A percentile compares a stretch with the other conserved stretches of the same genome.
Evolutionary conservation across 1,140 invertebrate species (phyloP).

Genomic region (Zaprionus camerounensis): DNA sequence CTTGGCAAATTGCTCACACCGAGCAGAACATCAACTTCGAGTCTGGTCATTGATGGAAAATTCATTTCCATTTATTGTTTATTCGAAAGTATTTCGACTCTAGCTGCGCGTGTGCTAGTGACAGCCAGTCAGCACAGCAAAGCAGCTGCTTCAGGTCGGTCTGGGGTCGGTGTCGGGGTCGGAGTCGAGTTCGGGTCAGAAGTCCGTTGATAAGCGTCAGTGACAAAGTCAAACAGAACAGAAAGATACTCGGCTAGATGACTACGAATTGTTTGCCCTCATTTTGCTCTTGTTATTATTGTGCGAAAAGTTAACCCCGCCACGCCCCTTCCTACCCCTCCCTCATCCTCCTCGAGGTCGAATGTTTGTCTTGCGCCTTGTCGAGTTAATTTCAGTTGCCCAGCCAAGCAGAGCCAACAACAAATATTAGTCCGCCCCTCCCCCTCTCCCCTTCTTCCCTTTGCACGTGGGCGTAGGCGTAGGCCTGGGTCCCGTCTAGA

Average conservation of each 20-base stretch:
- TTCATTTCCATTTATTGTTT: conserved; percentile 52
- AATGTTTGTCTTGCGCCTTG: conserved; percentile 27
- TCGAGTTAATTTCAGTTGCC: conserved; percentile 37
- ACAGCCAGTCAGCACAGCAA: conserved; percentile 37
- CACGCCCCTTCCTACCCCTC: neutral
- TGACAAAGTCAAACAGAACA: conserved; percentile 39
- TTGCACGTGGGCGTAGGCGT: too few species aligned
- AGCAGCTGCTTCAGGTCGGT: conserved; percentile 16
- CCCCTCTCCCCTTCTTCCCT: too few species aligned
- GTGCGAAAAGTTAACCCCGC: neutral
- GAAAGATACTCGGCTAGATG: conserved; percentile 14
- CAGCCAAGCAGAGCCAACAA: conserved; percentile 32
- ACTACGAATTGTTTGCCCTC: conserved; percentile 32
- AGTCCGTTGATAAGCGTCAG: conserved; percentile 9
- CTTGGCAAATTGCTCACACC: conserved; percentile 40
- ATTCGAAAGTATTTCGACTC: conserved; percentile 57
- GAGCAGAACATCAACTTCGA: neutral
- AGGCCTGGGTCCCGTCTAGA: neutral
- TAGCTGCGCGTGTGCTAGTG: conserved; percentile 58
- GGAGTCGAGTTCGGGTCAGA: neutral
- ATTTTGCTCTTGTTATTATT: conserved; percentile 32
- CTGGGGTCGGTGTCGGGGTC: neutral
- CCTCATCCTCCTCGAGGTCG: neutral
- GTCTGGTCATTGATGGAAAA: conserved; percentile 46
- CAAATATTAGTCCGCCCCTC: conserved; percentile 21